Conservation (phyloP, 2,797 vertebrate species). For the Phalanger gymnotis region DNA sequence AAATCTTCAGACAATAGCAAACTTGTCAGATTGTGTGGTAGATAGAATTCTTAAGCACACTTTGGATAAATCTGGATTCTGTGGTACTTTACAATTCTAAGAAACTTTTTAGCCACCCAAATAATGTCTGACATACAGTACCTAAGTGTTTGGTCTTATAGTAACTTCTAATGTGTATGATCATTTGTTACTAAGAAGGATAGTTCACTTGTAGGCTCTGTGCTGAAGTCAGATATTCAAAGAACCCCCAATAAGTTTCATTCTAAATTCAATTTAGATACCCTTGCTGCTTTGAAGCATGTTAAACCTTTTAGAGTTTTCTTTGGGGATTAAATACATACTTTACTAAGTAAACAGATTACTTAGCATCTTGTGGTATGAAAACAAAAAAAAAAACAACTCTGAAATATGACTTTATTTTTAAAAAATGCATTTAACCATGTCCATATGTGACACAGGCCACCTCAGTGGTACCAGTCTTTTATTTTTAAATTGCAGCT, state of each 20-base stretch:
- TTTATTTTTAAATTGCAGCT: not conserved
- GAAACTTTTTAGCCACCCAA: not conserved
- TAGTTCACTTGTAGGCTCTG: not conserved
- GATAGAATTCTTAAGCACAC: not conserved
- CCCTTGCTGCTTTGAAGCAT: not conserved
- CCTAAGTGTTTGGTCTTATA: not conserved
- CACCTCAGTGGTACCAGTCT: not conserved
- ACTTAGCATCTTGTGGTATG: constrained; percentile 29
- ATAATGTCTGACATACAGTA: accelerated
- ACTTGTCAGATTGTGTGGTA: not conserved
- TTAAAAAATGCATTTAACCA: not conserved
- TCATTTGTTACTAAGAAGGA: too few species aligned
- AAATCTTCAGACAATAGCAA: not conserved
- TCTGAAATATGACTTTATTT: constrained; percentile 29
- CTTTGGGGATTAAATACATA: constrained; percentile 1
- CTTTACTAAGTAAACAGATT: constrained; percentile 40
- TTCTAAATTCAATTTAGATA: not conserved
- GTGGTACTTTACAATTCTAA: not conserved
- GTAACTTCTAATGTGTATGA: accelerated
- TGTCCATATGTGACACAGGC: not conserved
- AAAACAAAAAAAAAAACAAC: constrained; percentile 28
- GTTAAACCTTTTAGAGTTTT: constrained; percentile 21
- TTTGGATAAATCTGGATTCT: not conserved
- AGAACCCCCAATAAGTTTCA: not conserved
- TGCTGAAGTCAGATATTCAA: not conserved